Conservation (phyloP, 2,888 invertebrate species). For the Xanthostigma xanthostigma region DNA sequence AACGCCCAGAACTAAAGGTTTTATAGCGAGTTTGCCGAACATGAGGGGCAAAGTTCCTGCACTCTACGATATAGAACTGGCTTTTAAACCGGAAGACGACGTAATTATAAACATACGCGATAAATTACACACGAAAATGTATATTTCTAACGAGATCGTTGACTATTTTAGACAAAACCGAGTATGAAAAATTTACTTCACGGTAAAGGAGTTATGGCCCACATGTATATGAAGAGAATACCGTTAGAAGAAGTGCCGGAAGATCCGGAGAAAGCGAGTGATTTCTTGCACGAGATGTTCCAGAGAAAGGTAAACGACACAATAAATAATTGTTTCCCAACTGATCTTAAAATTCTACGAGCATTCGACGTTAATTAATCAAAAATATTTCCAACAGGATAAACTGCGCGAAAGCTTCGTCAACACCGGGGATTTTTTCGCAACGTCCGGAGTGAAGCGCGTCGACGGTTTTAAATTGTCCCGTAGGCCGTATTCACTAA, state of each 20-base stretch:
- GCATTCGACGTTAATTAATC: slow-evolving; percentile 1
- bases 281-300: slow-evolving; percentile 73
- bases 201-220: slow-evolving; percentile 56
- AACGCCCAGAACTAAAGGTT: slow-evolving; percentile 90
- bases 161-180: slow-evolving; percentile 39
- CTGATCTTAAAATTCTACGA: neutral
- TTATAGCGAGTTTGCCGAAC: slow-evolving; percentile 69
- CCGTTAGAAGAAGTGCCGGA: slow-evolving; percentile 67
- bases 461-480: slow-evolving; percentile 40
- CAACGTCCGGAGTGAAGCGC: slow-evolving; percentile 53
- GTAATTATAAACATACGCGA: slow-evolving; percentile 21
- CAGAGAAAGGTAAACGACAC: slow-evolving; percentile 51
- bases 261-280: slow-evolving; percentile 53
- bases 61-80: slow-evolving; percentile 70
- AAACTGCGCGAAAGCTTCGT: slow-evolving; percentile 57
- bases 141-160: neutral
- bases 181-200: slow-evolving; percentile 62
- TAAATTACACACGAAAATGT: neutral
- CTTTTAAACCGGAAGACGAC: slow-evolving; percentile 47
- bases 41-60: slow-evolving; percentile 68
- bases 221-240: slow-evolving; percentile 67
- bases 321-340: neutral
- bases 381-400: slow-evolving; percentile 34
- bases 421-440: slow-evolving; percentile 65
- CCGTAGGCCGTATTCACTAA: slow-evolving; percentile 46